Evolutionary conservation across 2,113 vertebrate genomes (phyloP).

Genomic region (Passer domesticus): DNA sequence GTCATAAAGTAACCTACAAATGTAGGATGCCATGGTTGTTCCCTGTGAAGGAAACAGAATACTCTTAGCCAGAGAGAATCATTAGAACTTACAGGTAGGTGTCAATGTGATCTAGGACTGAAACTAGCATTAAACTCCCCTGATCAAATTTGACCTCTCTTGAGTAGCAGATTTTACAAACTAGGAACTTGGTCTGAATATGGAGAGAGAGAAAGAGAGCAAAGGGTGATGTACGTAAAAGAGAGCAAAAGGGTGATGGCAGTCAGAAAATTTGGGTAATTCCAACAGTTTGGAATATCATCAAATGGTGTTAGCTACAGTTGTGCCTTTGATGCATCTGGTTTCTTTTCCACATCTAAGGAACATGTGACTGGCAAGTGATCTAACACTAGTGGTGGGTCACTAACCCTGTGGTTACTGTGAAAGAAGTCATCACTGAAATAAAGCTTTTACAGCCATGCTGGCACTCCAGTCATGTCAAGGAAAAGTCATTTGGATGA

Average conservation of each 20-base stretch:
- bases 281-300: not conserved
- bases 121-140: not conserved
- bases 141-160: not conserved
- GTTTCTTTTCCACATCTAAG: conserved; percentile 19
- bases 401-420: not conserved
- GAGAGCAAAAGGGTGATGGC: not conserved
- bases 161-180: not conserved
- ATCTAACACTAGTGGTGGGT: not conserved
- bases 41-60: not conserved
- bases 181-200: not conserved
- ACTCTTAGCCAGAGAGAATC: not conserved
- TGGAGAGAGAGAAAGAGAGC: not conserved
- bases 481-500: not conserved
- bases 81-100: not conserved
- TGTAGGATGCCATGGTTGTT: not conserved
- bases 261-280: not conserved
- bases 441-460: not conserved
- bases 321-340: not conserved
- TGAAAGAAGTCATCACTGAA: not conserved
- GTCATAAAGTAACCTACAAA: not conserved
- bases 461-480: not conserved
- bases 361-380: not conserved
- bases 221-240: not conserved
- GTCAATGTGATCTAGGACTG: not conserved
- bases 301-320: not conserved